Conservation (phyloP, 1,140 invertebrate species). For the Platorchestia sp. region DNA sequence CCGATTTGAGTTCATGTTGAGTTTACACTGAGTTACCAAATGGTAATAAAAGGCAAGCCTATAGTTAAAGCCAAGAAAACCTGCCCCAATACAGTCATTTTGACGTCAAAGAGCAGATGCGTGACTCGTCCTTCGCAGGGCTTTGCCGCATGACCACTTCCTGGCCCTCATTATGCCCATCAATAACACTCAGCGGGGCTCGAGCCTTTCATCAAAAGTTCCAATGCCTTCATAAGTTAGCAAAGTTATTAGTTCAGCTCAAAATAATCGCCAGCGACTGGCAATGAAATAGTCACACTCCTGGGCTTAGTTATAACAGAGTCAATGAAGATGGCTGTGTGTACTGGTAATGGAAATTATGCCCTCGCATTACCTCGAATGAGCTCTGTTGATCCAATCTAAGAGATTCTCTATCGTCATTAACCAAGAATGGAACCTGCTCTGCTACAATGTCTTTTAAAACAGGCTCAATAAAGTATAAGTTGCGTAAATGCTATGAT, state of each 20-base stretch:
- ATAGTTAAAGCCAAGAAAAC: neutral
- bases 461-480: neutral
- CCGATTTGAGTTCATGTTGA: neutral
- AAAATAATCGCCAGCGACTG: neutral
- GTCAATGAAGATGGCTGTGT: neutral
- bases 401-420: neutral
- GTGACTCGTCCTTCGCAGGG: neutral
- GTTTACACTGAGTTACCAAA: neutral
- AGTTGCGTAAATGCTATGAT: neutral
- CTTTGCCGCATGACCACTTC: neutral
- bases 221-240: conserved; percentile 47
- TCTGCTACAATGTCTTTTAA: neutral
- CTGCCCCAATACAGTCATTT: conserved; percentile 4
- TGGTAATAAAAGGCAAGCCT: neutral
- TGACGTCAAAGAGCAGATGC: neutral
- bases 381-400: neutral
- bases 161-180: conserved; percentile 19
- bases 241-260: neutral
- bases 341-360: neutral
- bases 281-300: neutral
- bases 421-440: neutral
- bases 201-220: conserved; percentile 46
- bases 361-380: neutral
- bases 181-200: conserved; percentile 28
- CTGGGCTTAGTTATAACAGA: neutral